Conservation (phyloP, 2,797 vertebrate species). For the Choloepus didactylus region DNA sequence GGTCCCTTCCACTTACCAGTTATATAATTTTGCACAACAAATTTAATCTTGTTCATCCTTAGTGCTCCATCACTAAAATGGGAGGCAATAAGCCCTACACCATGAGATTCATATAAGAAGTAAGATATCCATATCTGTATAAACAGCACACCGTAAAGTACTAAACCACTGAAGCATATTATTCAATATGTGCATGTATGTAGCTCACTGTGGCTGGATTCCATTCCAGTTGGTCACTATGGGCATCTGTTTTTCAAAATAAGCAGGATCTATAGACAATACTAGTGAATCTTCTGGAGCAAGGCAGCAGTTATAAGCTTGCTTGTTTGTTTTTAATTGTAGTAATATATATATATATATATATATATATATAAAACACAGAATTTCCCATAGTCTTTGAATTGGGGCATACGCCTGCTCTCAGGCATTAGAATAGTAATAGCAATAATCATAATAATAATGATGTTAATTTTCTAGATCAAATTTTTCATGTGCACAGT, state of each 20-base stretch:
- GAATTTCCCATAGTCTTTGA: background rate
- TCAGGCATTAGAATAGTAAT: background rate
- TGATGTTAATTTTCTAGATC: background rate
- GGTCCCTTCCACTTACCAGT: background rate
- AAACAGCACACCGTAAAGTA: background rate
- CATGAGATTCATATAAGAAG: background rate
- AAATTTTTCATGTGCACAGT: background rate
- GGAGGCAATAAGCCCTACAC: background rate
- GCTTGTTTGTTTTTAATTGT: no score
- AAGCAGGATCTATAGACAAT: background rate
- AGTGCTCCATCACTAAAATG: background rate
- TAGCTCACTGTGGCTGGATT: no score
- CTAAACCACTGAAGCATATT: background rate
- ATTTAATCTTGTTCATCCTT: background rate
- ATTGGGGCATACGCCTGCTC: background rate
- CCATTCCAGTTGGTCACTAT: background rate
- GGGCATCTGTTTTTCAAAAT: background rate
- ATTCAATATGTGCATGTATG: rapidly evolving
- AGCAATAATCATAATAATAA: background rate
- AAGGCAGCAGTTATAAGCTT: background rate
- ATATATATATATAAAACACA: no score
- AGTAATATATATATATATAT: no score
- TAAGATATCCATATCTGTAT: background rate
- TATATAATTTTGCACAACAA: background rate
- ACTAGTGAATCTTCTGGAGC: background rate